Conservation (phyloP, 2,888 invertebrate species). For the Platerodrilus igneus region DNA sequence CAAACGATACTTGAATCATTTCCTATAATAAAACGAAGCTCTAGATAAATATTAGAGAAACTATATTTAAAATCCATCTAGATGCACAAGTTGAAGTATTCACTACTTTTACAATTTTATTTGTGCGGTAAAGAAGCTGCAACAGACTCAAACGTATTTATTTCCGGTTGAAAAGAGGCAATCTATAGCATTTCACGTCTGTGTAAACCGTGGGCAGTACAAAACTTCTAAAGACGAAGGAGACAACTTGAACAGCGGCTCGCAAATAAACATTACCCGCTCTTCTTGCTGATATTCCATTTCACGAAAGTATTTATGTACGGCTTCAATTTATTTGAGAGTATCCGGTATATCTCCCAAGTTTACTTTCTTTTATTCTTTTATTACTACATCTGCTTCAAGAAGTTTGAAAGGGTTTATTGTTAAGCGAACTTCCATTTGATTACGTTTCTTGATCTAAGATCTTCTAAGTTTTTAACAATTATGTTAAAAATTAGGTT, state of each 20-base stretch:
- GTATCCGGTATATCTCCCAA: constrained; percentile 11
- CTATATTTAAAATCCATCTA: too few species aligned
- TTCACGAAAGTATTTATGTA: constrained; percentile 17
- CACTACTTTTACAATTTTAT: constrained; percentile 2
- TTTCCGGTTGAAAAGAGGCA: constrained; percentile 9
- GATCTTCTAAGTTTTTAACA: too few species aligned
- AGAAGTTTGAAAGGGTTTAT: too few species aligned
- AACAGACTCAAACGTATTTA: not conserved
- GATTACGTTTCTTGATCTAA: too few species aligned
- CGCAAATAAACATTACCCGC: constrained; percentile 20
- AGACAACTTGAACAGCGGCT: constrained; percentile 19
- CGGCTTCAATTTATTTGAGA: constrained; percentile 19
- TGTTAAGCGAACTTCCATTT: too few species aligned
- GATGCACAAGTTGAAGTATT: too few species aligned
- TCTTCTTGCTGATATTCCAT: constrained; percentile 18
- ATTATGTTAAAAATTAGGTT: too few species aligned
- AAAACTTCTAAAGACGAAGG: constrained; percentile 16
- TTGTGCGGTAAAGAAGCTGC: not conserved
- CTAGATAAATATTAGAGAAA: too few species aligned
- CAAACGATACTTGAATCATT: too few species aligned
- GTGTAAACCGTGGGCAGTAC: constrained; percentile 17
- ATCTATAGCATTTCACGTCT: constrained; percentile 13
- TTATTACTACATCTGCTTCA: too few species aligned
- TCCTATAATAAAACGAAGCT: too few species aligned
- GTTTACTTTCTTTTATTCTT: constrained; percentile 10